Percentiles rank a stretch among this genome's conserved stretches.
phyloP scores from a whole-genome alignment of 2,888 invertebrate species.

The Onthophagus sagittarius region DNA sequence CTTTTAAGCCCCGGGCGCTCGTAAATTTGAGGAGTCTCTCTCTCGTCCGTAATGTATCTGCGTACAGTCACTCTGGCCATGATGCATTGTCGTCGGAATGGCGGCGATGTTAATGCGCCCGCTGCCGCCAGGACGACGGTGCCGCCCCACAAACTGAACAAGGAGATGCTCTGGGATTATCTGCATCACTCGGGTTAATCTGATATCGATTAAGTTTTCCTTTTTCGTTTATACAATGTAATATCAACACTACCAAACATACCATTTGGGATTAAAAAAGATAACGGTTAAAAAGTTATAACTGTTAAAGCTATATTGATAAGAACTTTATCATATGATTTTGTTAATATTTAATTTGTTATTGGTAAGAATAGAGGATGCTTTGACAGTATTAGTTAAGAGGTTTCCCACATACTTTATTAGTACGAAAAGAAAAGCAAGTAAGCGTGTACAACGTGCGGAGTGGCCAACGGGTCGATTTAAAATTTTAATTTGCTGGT shows the following conservation, averaged over 20 bases:
- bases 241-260: no score
- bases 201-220: neutral
- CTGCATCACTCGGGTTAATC: neutral
- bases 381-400: neutral
- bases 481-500: neutral
- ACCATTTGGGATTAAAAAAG: no score
- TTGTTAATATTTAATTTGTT: neutral
- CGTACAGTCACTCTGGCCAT: slow-evolving; percentile 41
- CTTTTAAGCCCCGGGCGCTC: slow-evolving; percentile 51
- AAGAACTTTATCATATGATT: no score
- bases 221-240: no score
- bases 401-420: neutral
- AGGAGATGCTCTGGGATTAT: neutral
- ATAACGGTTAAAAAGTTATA: no score
- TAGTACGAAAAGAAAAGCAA: neutral
- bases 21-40: slow-evolving; percentile 47
- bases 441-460: neutral
- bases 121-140: slow-evolving; percentile 16
- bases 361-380: neutral
- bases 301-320: no score
- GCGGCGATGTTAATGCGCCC: slow-evolving; percentile 32
- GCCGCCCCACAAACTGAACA: neutral
- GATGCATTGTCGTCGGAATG: slow-evolving; percentile 41
- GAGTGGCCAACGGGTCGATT: neutral
- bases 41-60: slow-evolving; percentile 39